A percentile compares a stretch with the other conserved stretches of the same genome.
phyloP scores from a whole-genome alignment of 2,888 invertebrate species.

The Neoaliturus tenellus region DNA sequence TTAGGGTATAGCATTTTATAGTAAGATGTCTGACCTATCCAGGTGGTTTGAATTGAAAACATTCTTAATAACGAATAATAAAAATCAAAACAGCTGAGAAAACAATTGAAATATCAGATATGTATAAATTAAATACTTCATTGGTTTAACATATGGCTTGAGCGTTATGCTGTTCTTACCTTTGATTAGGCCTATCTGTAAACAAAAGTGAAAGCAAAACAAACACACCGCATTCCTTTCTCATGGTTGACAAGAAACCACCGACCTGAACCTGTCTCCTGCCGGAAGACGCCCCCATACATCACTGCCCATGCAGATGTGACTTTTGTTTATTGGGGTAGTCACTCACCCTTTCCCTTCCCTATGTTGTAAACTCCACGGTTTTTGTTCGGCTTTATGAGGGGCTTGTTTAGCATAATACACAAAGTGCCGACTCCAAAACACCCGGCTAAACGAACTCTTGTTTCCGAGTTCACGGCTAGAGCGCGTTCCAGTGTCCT shows the following conservation, averaged over 20 bases:
- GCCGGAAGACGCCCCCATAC: not conserved
- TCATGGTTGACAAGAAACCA: not conserved
- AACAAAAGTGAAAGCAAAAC: not conserved
- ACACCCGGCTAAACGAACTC: constrained; percentile 10
- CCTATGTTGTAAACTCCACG: constrained; percentile 5
- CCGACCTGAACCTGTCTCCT: not conserved
- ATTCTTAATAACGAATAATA: too few species aligned
- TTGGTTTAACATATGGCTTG: too few species aligned
- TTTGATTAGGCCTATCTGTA: not conserved
- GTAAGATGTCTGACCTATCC: too few species aligned
- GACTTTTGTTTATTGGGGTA: constrained; percentile 32
- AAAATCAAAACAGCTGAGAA: too few species aligned
- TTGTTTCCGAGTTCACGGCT: not conserved
- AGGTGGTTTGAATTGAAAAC: too few species aligned
- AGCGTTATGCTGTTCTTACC: not conserved
- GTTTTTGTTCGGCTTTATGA: not conserved
- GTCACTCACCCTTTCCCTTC: constrained; percentile 23
- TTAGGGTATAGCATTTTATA: too few species aligned
- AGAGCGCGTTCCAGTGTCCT: not conserved
- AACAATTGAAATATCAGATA: too few species aligned
- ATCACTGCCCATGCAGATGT: constrained; percentile 22
- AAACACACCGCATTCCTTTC: not conserved
- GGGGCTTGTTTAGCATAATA: constrained; percentile 21
- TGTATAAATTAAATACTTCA: too few species aligned
- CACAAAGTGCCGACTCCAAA: constrained; percentile 24